These are phyloP conservation scores for Pardosa pseudoannulata DNA, from an alignment of 2,888 invertebrate species.

Conservation along the genomic window DNA sequence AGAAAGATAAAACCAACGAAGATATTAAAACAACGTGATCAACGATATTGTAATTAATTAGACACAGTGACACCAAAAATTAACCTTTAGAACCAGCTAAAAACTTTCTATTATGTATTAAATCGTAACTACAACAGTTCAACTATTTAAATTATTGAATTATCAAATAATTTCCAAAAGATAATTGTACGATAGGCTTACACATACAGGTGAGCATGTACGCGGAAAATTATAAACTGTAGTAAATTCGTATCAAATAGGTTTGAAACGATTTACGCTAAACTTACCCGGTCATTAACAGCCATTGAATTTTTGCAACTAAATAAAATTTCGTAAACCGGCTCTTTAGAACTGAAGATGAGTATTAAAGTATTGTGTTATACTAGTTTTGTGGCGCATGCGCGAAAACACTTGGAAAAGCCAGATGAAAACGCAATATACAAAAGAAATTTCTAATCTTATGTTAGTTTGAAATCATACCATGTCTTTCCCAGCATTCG, in stretches of 20 bases:
- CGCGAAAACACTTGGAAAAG: conserved; percentile 22
- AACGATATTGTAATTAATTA: too few relatives aligned
- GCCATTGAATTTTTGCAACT: conserved; percentile 48
- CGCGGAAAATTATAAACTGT: not conserved
- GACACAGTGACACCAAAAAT: too few relatives aligned
- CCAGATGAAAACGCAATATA: not conserved
- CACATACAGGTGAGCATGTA: too few relatives aligned
- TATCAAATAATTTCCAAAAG: too few relatives aligned
- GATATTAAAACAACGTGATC: too few relatives aligned
- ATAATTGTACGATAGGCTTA: too few relatives aligned
- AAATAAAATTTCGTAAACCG: not conserved
- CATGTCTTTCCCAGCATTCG: conserved; percentile 50
- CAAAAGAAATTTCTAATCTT: conserved; percentile 13
- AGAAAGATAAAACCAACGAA: too few relatives aligned
- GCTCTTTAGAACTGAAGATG: not conserved
- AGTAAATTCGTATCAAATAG: not conserved
- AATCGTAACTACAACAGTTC: too few relatives aligned
- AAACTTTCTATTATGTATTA: too few relatives aligned
- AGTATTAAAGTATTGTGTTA: not conserved
- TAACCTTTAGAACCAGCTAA: too few relatives aligned
- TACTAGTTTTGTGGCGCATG: conserved; percentile 31
- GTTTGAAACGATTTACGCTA: not conserved
- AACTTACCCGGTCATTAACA: conserved; percentile 42
- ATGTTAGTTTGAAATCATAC: conserved; percentile 30
- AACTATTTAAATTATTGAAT: too few relatives aligned